Evolutionary conservation across 2,113 vertebrate species (phyloP), one percentile per base, ranked within the genome.

Genomic region (Mionectes macconnelli): DNA sequence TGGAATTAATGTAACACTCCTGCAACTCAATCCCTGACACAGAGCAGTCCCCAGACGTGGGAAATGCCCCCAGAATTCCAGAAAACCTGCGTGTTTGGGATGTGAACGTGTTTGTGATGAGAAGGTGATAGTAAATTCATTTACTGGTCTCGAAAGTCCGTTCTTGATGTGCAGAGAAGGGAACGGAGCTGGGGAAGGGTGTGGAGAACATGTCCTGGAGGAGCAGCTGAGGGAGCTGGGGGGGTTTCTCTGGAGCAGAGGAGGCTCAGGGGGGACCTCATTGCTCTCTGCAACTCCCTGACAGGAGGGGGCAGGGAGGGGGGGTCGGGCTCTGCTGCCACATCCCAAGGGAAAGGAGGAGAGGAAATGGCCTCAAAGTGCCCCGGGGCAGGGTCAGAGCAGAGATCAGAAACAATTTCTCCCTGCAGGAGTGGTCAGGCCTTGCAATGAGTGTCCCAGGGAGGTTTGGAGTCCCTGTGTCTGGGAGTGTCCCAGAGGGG

Each of bases 1-100:
- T 75, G 56, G 85, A 87, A 92, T 87, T 87, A 83, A 66, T 62
- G 67, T 79, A 73, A 53, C 87, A 67, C 57, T 73, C 76, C 59
- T 87, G 86, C 64, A 84, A 81, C 53, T 49, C 0, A 9, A 87
- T 84, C 73, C 33, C 39, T 81, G 55, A 39, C 76, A 33, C 40
- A 23, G 42, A 72, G 83, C 49, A 63, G 40, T 57, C 57, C 62
- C 25, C 39, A 1, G 72, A 49, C 24, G 33, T 81, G 42, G 64
- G 45, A 90, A 80, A 37, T 63, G 35, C n/a, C 19, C 31, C n/a
- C 53, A 64, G 64, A 84, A 77, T 63, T 73, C 69, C 69, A 73
- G 28, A 59, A 87, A 55, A 63, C 49, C n/a, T 69, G 28, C 56
- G 19, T 64, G 25, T 31, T 90, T 27, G 39, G 16, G 47, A 39